Evolutionary conservation across 2,888 invertebrate species (phyloP).

Genomic region (Pristionchus maxplancki): DNA sequence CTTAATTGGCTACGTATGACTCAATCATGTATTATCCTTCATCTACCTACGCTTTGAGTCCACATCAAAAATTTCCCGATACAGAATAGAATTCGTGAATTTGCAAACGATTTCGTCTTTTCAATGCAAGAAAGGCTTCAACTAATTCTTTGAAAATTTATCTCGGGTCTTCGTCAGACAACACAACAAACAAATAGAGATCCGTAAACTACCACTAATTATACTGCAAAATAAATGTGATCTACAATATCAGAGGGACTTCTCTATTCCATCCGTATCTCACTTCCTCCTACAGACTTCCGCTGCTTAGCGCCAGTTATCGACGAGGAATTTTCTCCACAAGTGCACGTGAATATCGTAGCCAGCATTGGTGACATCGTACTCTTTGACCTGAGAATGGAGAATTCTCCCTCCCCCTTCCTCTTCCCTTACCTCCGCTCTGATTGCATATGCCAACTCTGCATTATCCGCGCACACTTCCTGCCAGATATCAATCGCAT

Average conservation of each 20-base stretch:
- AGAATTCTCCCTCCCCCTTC: background rate
- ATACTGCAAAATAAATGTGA: background rate
- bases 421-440: conserved; percentile 58
- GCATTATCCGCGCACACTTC: conserved; percentile 65
- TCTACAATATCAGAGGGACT: background rate
- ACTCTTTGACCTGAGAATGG: conserved; percentile 62
- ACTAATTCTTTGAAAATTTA: background rate
- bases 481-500: conserved; percentile 68
- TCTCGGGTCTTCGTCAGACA: background rate
- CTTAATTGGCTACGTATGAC: background rate
- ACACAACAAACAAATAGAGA: background rate
- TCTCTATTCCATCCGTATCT: background rate
- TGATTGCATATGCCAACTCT: conserved; percentile 64
- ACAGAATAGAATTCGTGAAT: background rate
- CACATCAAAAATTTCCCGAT: background rate
- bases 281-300: background rate
- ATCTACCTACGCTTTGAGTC: background rate
- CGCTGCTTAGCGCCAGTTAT: conserved; percentile 61
- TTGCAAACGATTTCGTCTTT: background rate
- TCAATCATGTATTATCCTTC: too few species aligned
- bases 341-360: conserved; percentile 64
- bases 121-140: background rate
- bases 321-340: conserved; percentile 67
- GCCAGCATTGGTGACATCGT: conserved; percentile 65
- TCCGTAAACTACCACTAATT: background rate